Percentiles rank a stretch among this genome's conserved stretches.
Evolutionary conservation across 1,140 invertebrate species (phyloP).

Genomic region (Ips typographus): DNA sequence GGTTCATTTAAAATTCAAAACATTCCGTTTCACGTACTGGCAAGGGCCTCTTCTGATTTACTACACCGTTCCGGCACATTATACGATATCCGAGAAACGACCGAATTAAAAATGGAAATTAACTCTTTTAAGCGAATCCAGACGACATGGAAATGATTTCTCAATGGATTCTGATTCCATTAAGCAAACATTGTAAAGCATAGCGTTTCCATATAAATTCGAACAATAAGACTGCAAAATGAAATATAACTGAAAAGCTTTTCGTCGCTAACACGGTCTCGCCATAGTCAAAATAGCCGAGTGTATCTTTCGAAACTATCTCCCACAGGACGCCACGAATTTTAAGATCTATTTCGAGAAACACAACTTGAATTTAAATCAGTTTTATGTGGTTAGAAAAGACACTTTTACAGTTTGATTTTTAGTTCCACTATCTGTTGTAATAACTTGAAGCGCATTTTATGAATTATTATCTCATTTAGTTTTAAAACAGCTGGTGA

Average conservation of each 20-base stretch:
- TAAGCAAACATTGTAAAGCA: not conserved
- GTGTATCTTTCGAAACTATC: constrained; percentile 5
- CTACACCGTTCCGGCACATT: constrained; percentile 40
- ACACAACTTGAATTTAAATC: not conserved
- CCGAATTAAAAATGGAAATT: constrained; percentile 40
- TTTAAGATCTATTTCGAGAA: constrained; percentile 4
- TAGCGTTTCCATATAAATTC: not conserved
- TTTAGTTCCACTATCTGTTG: not conserved
- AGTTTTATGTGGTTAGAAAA: not conserved
- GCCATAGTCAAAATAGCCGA: not conserved
- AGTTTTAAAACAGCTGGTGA: too few species aligned
- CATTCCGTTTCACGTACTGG: constrained; percentile 40
- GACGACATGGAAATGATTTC: constrained; percentile 2
- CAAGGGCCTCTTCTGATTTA: constrained; percentile 42
- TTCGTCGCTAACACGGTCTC: constrained; percentile 13
- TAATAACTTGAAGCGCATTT: not conserved
- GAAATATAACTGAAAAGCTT: constrained; percentile 13
- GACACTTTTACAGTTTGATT: not conserved
- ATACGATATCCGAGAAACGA: constrained; percentile 33
- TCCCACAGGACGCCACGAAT: not conserved
- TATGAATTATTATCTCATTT: not conserved
- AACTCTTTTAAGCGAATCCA: constrained; percentile 23
- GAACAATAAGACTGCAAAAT: not conserved
- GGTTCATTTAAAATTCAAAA: constrained; percentile 46
- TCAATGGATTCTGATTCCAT: not conserved